Conservation (phyloP, 2,113 vertebrate species). For the Thymallus thymallus region DNA sequence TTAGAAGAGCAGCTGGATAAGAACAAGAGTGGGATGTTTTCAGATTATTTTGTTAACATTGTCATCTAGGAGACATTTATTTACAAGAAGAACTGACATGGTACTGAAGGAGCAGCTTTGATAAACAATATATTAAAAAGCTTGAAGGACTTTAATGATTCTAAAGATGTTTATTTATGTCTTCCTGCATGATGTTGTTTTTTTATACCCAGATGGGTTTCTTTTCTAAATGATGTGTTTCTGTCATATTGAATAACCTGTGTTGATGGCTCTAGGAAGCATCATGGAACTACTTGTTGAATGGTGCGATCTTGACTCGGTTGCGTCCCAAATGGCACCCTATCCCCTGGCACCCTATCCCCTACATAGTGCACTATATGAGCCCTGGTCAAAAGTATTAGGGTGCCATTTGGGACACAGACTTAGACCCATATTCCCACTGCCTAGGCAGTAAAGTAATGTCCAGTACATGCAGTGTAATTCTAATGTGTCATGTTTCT, state of each 20-base stretch:
- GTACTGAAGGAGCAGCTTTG: constrained; percentile 15
- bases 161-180: constrained; percentile 18
- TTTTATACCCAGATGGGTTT: constrained; percentile 30
- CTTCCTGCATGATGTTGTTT: constrained; percentile 37
- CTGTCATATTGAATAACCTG: constrained; percentile 27
- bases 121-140: constrained; percentile 27
- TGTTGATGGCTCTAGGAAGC: constrained; percentile 27
- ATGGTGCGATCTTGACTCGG: constrained; percentile 11
- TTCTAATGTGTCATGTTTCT: not conserved
- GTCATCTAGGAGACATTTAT: constrained; percentile 9
- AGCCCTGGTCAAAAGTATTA: too few species aligned
- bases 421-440: not conserved
- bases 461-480: not conserved
- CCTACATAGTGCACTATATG: constrained; percentile 18
- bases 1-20: constrained; percentile 35
- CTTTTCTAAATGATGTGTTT: constrained; percentile 44
- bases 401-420: too few species aligned
- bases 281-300: not conserved
- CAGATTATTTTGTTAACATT: constrained; percentile 25
- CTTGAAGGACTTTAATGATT: constrained; percentile 15
- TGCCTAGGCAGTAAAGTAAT: not conserved
- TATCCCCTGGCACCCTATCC: constrained; percentile 28
- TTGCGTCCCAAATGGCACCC: constrained; percentile 2
- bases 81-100: constrained; percentile 13
- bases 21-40: constrained; percentile 34